Evolutionary conservation across 2,888 invertebrate species (phyloP).

Genomic region (Sesia apiformis): DNA sequence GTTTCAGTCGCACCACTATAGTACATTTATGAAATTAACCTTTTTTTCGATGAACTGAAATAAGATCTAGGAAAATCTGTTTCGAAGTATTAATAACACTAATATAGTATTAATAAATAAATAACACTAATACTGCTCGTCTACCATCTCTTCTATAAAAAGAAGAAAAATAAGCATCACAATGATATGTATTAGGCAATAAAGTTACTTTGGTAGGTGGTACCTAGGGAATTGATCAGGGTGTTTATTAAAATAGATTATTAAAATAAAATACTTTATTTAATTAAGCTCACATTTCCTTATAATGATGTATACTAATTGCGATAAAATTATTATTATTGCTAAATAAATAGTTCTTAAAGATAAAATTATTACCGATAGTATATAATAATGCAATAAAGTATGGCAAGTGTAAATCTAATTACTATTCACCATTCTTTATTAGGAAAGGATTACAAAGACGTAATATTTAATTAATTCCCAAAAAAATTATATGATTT

Average conservation of each 20-base stretch:
- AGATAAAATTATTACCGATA: conserved; percentile 1
- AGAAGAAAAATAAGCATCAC: neutral
- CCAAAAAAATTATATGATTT: neutral
- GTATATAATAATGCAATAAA: conserved; percentile 1
- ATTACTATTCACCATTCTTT: neutral
- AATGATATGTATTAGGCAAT: neutral
- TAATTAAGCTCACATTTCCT: conserved; percentile 55
- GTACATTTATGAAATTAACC: too few species aligned
- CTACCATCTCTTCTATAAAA: too few species aligned
- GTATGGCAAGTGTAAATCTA: conserved; percentile 1
- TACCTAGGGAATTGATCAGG: too few species aligned
- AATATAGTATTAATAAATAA: too few species aligned
- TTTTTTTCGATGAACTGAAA: too few species aligned
- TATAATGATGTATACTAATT: conserved; percentile 42
- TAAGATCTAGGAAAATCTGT: too few species aligned
- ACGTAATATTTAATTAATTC: too few species aligned
- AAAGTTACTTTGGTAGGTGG: neutral
- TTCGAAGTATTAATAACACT: too few species aligned
- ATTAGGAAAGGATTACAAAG: too few species aligned
- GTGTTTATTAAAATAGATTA: conserved; percentile 11
- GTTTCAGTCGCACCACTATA: too few species aligned
- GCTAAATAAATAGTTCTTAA: conserved; percentile 37
- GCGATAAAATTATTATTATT: conserved; percentile 26
- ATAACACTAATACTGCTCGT: too few species aligned
- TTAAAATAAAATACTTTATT: conserved; percentile 68